phyloP scores from a whole-genome alignment of 2,888 invertebrate genomes.

The Rutpela maculata region DNA sequence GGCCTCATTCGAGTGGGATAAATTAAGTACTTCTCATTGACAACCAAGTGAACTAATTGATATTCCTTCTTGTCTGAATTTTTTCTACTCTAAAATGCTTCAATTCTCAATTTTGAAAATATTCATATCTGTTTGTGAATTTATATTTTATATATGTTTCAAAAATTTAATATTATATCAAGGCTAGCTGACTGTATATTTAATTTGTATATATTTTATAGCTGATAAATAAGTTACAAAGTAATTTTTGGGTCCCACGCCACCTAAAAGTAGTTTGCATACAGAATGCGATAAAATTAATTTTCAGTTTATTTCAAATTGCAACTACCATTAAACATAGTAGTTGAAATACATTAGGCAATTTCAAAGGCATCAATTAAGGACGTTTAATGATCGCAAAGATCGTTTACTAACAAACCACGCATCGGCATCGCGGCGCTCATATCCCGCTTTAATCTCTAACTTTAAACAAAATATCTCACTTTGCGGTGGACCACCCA shows the following conservation, averaged over 20 bases:
- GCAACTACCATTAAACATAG: neutral
- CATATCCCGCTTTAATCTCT: conserved; percentile 53
- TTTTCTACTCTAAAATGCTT: too few relatives aligned
- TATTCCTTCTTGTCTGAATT: too few relatives aligned
- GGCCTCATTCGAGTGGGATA: too few relatives aligned
- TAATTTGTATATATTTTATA: too few relatives aligned
- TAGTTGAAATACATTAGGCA: conserved; percentile 11
- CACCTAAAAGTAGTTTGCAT: neutral
- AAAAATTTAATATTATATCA: too few relatives aligned
- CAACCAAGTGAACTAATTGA: too few relatives aligned
- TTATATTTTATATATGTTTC: too few relatives aligned
- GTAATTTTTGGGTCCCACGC: neutral
- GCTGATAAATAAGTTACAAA: neutral
- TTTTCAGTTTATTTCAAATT: neutral
- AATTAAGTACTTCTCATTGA: too few relatives aligned
- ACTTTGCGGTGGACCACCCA: conserved; percentile 60
- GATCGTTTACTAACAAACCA: conserved; percentile 38
- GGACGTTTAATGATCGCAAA: conserved; percentile 39
- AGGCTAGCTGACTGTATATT: too few relatives aligned
- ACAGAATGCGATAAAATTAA: neutral
- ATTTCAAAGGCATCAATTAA: conserved; percentile 40
- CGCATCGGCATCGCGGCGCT: conserved; percentile 43
- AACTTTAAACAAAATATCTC: conserved; percentile 61
- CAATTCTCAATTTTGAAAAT: too few relatives aligned
- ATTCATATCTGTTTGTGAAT: too few relatives aligned